Conservation (phyloP, 92 coral and sea anemone species). For the Palythoa caribaeorum region DNA sequence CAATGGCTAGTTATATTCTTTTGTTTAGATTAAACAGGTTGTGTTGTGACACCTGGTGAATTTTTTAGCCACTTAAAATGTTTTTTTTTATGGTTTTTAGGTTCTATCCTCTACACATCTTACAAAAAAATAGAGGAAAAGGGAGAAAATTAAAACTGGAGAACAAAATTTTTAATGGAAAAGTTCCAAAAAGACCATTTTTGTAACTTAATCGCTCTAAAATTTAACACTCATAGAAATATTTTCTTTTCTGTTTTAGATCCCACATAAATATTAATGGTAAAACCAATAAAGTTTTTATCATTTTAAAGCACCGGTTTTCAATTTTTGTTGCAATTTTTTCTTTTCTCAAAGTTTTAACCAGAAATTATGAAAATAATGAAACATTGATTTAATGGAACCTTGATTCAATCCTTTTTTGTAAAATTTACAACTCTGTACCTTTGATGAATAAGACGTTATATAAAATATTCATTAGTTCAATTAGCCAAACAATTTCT, state of each 20-base stretch:
- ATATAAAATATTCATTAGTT: constrained; percentile 33
- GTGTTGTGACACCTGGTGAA: not conserved
- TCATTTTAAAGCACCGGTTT: not conserved
- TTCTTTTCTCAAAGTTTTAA: not conserved
- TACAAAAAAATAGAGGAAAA: not conserved
- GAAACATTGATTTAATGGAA: not conserved
- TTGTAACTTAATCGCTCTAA: not conserved
- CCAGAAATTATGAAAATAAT: not conserved
- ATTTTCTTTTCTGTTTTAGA: not conserved
- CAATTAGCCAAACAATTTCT: not conserved
- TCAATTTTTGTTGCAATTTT: not conserved
- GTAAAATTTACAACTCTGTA: not conserved
- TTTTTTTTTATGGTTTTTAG: too few species aligned
- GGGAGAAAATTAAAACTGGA: not conserved
- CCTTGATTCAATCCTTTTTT: not conserved
- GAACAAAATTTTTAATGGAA: not conserved
- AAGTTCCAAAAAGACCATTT: not conserved
- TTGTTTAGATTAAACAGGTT: not conserved
- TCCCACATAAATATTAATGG: constrained; percentile 39
- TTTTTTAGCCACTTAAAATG: not conserved
- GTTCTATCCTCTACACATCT: too few species aligned
- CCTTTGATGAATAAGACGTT: not conserved
- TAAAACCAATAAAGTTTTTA: not conserved
- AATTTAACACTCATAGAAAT: not conserved
- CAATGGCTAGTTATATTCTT: not conserved